These are phyloP conservation scores for Mnemiopsis leidyi DNA, from an alignment of 37 sponge, comb jelly and placozoan species.

Conservation along the genomic window DNA sequence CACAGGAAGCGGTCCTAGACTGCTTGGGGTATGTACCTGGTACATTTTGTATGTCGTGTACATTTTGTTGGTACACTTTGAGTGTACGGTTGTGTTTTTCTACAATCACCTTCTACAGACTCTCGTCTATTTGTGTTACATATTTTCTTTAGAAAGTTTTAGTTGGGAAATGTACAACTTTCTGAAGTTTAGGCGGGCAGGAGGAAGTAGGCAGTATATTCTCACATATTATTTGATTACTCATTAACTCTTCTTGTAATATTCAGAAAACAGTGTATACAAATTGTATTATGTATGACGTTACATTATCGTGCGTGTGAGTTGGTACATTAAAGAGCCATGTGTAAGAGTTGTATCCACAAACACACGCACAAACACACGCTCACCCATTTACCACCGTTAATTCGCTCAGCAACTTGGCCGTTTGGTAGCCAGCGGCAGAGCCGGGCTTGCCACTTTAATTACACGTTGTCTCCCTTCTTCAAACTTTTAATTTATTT, in stretches of 20 bases:
- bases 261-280: neutral
- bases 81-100: neutral
- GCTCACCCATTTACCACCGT: neutral
- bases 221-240: neutral
- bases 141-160: neutral
- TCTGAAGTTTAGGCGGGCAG: neutral
- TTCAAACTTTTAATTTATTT: neutral
- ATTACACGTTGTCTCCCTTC: neutral
- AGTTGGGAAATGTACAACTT: neutral
- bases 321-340: neutral
- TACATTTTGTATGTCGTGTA: too few relatives aligned
- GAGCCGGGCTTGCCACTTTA: neutral
- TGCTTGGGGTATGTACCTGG: neutral
- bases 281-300: neutral
- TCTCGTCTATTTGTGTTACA: neutral
- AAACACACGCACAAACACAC: too few relatives aligned
- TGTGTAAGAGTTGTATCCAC: neutral
- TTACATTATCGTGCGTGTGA: neutral
- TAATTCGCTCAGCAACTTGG: neutral
- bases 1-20: neutral
- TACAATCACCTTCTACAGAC: neutral
- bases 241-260: neutral
- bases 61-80: too few relatives aligned
- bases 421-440: neutral
- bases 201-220: neutral